Base-by-base conservation (phyloP, 2,888 invertebrate genomes). In the Villa cingulata region DNA sequence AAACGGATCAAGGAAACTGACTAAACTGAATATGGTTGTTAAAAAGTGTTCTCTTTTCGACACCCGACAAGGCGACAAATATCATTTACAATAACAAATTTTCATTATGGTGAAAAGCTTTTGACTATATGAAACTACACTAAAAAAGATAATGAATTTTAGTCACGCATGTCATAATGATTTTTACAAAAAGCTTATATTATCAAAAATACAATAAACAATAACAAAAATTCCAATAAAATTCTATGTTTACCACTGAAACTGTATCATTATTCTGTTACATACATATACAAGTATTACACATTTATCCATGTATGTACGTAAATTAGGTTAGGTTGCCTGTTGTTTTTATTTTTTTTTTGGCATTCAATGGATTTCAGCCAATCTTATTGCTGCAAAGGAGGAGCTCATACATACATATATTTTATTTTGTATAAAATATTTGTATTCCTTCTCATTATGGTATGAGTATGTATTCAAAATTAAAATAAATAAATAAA, bases 341-440 rank as follows among this genome's bases (percentile, higher is more conserved):
- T 1, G 1, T 27, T 12, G 9, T 12, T 32, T 32, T 32, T 32
- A 32, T 32, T 32, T 32, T 32, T 9, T 27, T 27, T 41, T 40
- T 37, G 32, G 23, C 10, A n/a, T n/a, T n/a, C n/a, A n/a, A 36
- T 36, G 37, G 41, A 20, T 17, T 20, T 29, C 32, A 48, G 49
- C 58, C 59, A 59, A 59, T 58, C 57, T 53, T 40, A 47, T 29
- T 17, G 27, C 45, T 37, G 51, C 44, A 48, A 56, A 58, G 54
- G 55, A 56, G 58, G 58, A 51, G 56, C 53, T 43, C 29, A 34
- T 27, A 27, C 27, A 27, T 27, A 27, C 2, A 2, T 27, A 27
- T 27, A 2, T 32, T 12, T 32, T 32, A 1, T 23, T 7, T 23
- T 23, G 23, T 23, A 23, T 23, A 23, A 4, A 23, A 23, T 23